Conservation (phyloP, 2,888 invertebrate species). For the Tromatobia lineatoria region DNA sequence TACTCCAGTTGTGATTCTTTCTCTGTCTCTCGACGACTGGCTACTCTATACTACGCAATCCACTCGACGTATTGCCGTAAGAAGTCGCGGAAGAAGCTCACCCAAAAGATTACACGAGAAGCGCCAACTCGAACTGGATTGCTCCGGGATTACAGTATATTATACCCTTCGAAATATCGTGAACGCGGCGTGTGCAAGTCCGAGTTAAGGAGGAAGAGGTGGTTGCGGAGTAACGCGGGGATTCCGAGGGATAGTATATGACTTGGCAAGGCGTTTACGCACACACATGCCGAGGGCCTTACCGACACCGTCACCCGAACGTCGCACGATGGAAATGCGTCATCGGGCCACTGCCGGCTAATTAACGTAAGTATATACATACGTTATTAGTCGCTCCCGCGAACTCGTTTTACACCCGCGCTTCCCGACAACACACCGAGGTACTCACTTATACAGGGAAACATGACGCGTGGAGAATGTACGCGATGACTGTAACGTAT, state of each 20-base stretch:
- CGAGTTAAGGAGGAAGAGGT: slow-evolving; percentile 12
- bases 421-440: neutral
- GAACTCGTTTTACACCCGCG: slow-evolving; percentile 42
- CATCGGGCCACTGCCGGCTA: slow-evolving; percentile 69
- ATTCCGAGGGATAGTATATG: slow-evolving; percentile 30
- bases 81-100: slow-evolving; percentile 26
- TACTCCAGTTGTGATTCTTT: neutral
- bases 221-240: slow-evolving; percentile 36
- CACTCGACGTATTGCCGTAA: neutral
- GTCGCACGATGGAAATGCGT: slow-evolving; percentile 70
- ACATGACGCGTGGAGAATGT: slow-evolving; percentile 26
- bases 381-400: slow-evolving; percentile 55
- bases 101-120: slow-evolving; percentile 10
- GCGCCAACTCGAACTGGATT: slow-evolving; percentile 55
- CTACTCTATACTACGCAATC: neutral
- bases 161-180: slow-evolving; percentile 25
- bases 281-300: slow-evolving; percentile 35
- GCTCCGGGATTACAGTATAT: slow-evolving; percentile 31
- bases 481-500: slow-evolving; percentile 15
- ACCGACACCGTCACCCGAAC: slow-evolving; percentile 54
- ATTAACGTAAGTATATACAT: slow-evolving; percentile 70
- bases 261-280: slow-evolving; percentile 38
- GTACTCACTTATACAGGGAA: slow-evolving; percentile 17
- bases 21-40: neutral
- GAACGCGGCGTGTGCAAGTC: neutral